These are phyloP conservation scores for Macrosiphum euphorbiae DNA, from an alignment of 2,888 invertebrate genomes.

Conservation along the genomic window DNA sequence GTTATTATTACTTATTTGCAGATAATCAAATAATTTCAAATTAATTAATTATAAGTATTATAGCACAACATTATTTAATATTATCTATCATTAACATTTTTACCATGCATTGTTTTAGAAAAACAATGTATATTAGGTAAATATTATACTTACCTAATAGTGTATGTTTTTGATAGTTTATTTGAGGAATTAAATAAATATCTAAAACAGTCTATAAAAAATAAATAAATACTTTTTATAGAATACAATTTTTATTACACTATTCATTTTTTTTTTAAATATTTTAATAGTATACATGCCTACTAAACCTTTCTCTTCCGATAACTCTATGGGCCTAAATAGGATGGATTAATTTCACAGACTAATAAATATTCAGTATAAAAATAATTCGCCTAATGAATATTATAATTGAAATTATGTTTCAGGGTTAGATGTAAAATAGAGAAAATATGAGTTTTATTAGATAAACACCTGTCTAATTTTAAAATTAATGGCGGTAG, in stretches of 20 bases:
- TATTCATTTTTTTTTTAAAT: neutral
- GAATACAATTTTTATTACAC: neutral
- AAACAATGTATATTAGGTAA: neutral
- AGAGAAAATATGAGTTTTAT: neutral
- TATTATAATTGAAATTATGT: slow-evolving; percentile 37
- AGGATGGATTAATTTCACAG: neutral
- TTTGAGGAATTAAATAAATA: neutral
- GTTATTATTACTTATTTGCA: no score
- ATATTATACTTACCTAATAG: neutral
- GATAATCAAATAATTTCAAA: neutral
- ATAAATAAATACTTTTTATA: neutral
- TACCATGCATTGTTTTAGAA: neutral
- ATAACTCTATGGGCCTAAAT: neutral
- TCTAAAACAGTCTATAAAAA: neutral
- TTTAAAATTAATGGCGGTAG: neutral
- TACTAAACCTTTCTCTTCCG: neutral
- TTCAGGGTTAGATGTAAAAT: neutral
- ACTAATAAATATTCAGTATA: slow-evolving; percentile 2
- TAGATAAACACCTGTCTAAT: slow-evolving; percentile 22
- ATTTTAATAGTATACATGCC: neutral
- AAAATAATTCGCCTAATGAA: slow-evolving; percentile 25
- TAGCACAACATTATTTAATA: neutral
- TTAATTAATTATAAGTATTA: neutral
- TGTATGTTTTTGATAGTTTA: neutral
- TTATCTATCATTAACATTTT: neutral